Percentiles rank a stretch among this genome's conserved stretches.
phyloP scores from a whole-genome alignment of 2,797 vertebrate genomes.

The Anableps anableps region DNA sequence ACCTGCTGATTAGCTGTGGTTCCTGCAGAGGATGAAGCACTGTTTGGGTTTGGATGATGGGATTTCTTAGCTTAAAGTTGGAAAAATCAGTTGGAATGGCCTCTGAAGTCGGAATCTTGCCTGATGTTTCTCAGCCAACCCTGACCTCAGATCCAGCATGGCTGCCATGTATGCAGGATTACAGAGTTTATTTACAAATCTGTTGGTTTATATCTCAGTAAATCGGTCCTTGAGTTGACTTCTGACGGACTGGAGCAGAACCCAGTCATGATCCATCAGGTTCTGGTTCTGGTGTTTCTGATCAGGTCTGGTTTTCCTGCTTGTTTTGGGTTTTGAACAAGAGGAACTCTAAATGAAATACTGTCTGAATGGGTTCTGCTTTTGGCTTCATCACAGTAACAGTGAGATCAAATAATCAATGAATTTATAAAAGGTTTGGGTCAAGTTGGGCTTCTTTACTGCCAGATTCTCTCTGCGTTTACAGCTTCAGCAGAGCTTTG shows the following conservation, averaged over 20 bases:
- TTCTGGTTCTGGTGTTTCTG: neutral
- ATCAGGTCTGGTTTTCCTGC: neutral
- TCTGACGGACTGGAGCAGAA: no score
- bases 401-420: neutral
- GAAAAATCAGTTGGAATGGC: neutral
- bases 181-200: neutral
- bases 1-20: neutral
- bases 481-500: no score
- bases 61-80: neutral
- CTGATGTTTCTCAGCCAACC: neutral
- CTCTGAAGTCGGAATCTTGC: neutral
- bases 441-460: neutral
- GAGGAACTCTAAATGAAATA: neutral
- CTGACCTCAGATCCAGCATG: neutral
- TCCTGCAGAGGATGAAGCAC: neutral
- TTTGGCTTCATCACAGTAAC: neutral
- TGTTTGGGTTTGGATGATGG: neutral
- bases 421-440: neutral
- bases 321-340: neutral
- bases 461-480: neutral
- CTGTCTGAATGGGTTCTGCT: neutral
- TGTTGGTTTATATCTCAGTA: neutral
- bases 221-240: neutral
- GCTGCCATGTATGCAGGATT: neutral
- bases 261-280: neutral